Evolutionary conservation across 2,888 invertebrate species (phyloP).

Genomic region (Orchestes rusci): DNA sequence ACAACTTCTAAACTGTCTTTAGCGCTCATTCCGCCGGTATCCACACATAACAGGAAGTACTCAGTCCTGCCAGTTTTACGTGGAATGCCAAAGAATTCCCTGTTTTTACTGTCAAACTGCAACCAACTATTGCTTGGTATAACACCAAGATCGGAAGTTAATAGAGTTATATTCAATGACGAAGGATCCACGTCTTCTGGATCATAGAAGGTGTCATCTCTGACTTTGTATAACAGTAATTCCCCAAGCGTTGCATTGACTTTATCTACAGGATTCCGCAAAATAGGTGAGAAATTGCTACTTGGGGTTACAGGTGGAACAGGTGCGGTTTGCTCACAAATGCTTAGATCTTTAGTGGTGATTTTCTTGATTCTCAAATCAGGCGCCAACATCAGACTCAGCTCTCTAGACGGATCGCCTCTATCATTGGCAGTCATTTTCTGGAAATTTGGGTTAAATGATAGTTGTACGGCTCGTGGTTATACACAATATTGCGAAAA

Average conservation of each 20-base stretch:
- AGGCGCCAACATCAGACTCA: constrained; percentile 55
- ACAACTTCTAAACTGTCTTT: constrained; percentile 74
- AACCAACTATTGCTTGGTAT: constrained; percentile 71
- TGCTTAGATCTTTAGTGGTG: constrained; percentile 58
- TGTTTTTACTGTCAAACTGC: constrained; percentile 81
- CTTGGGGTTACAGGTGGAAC: constrained; percentile 42
- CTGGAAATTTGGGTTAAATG: constrained; percentile 39
- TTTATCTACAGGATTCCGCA: constrained; percentile 78
- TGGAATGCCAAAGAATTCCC: constrained; percentile 79
- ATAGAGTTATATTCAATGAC: constrained; percentile 63
- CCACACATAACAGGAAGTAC: constrained; percentile 71
- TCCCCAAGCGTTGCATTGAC: constrained; percentile 78
- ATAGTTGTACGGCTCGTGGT: not conserved
- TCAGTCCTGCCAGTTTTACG: constrained; percentile 66
- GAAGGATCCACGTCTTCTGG: constrained; percentile 74
- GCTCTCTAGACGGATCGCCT: constrained; percentile 53
- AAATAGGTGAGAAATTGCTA: constrained; percentile 65
- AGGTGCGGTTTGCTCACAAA: constrained; percentile 47
- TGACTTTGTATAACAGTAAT: constrained; percentile 72
- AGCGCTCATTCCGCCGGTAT: constrained; percentile 65
- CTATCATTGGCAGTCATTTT: constrained; percentile 48
- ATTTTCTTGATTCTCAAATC: constrained; percentile 60
- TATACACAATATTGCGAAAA: too few relatives aligned
- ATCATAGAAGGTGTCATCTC: constrained; percentile 85
- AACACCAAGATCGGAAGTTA: constrained; percentile 63